phyloP scores from a whole-genome alignment of 2,888 invertebrate genomes.

The Drosophila neutralis region DNA sequence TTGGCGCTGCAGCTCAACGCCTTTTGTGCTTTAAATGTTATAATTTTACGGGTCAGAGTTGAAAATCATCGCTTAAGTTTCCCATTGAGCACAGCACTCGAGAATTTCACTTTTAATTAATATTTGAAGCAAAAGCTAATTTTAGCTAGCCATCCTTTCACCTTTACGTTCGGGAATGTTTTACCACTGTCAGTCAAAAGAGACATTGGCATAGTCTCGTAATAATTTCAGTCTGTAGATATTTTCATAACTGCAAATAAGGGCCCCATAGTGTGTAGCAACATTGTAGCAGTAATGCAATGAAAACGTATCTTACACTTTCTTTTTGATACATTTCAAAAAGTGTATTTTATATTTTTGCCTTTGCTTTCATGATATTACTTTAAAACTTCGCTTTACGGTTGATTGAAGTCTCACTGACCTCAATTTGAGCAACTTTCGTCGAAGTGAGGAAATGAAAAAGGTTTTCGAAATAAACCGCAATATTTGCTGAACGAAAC shows the following conservation, averaged over 20 bases:
- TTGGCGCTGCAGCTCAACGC: constrained; percentile 7
- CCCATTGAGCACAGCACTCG: not conserved
- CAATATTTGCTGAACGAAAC: constrained; percentile 23
- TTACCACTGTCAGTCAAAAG: not conserved
- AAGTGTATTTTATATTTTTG: constrained; percentile 36
- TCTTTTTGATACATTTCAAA: constrained; percentile 16
- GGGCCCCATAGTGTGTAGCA: constrained; percentile 9
- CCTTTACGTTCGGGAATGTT: not conserved
- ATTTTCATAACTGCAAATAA: constrained; percentile 1
- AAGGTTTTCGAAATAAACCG: constrained; percentile 33
- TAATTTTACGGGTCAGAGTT: not conserved
- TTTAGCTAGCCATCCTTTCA: constrained; percentile 1
- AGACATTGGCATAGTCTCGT: not conserved
- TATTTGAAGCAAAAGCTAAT: constrained; percentile 10
- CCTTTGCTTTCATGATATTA: constrained; percentile 24
- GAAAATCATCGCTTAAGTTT: not conserved
- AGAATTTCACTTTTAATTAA: constrained; percentile 29
- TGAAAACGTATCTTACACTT: constrained; percentile 13
- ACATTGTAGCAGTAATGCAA: constrained; percentile 21
- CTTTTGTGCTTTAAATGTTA: constrained; percentile 19
- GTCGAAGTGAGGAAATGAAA: constrained; percentile 35
- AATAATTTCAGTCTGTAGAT: constrained; percentile 2
- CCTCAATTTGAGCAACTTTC: constrained; percentile 27
- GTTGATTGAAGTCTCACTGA: constrained; percentile 35
- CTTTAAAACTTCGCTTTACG: constrained; percentile 17